phyloP scores from a whole-genome alignment of 2,113 vertebrate genomes.

The Xerus inauris region DNA sequence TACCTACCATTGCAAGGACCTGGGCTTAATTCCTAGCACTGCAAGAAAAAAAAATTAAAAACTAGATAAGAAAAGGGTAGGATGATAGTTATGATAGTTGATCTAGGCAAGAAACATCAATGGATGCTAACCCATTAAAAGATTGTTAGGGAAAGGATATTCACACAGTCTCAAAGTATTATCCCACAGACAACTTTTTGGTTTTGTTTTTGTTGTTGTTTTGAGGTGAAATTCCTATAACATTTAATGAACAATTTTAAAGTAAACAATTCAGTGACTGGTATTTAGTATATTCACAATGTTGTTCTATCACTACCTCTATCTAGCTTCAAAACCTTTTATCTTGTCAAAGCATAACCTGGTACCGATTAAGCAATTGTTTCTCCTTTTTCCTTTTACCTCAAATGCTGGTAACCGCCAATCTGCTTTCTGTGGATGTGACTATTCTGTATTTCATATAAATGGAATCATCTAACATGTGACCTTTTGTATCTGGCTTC shows the following conservation, averaged over 20 bases:
- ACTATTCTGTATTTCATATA: constrained; percentile 2
- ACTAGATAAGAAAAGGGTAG: background rate
- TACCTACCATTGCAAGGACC: no score
- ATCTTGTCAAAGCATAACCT: background rate
- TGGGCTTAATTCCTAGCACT: background rate
- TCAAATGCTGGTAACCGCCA: background rate
- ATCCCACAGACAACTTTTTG: background rate
- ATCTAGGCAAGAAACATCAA: background rate
- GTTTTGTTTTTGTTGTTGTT: background rate
- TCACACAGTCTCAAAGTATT: background rate
- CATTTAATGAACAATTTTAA: background rate
- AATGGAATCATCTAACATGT: background rate
- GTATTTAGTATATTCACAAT: background rate
- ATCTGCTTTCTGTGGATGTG: background rate
- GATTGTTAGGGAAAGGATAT: background rate
- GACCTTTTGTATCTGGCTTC: background rate
- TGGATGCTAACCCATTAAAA: background rate
- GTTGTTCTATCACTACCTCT: background rate
- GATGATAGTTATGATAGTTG: background rate
- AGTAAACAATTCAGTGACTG: background rate
- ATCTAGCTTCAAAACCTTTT: background rate
- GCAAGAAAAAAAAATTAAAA: background rate
- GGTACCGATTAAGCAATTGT: background rate
- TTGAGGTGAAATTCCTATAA: background rate
- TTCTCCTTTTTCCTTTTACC: background rate